phyloP scores from a whole-genome alignment of 2,888 invertebrate species.

The Pharmacophagus antenor region DNA sequence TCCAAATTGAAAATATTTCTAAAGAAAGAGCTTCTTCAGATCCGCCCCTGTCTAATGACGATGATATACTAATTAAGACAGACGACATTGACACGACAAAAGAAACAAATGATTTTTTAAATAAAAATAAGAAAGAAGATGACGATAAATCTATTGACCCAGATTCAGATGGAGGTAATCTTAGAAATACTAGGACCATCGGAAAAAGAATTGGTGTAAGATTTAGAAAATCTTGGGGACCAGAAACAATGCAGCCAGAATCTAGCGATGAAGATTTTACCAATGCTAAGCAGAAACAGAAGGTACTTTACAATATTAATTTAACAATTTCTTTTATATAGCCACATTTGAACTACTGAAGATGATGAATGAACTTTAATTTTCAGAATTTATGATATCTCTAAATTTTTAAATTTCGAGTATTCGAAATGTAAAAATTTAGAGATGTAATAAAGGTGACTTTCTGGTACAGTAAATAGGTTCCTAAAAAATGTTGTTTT shows the following conservation, averaged over 20 bases:
- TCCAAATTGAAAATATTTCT: conserved; percentile 37
- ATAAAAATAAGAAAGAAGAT: conserved; percentile 62
- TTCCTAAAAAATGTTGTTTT: no score
- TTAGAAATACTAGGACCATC: conserved; percentile 55
- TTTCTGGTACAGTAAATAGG: no score
- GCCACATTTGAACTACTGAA: neutral
- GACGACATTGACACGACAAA: conserved; percentile 33
- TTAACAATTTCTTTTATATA: neutral
- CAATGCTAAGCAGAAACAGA: conserved; percentile 56
- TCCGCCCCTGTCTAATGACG: conserved; percentile 22
- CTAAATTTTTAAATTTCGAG: no score
- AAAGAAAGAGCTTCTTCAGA: conserved; percentile 36
- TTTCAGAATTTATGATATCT: no score
- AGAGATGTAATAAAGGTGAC: no score
- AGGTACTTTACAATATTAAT: conserved; percentile 48
- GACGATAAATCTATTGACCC: conserved; percentile 64
- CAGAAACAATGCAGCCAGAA: conserved; percentile 52
- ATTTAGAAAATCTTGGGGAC: conserved; percentile 66
- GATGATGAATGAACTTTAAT: no score
- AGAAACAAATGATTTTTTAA: conserved; percentile 22
- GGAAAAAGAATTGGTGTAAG: conserved; percentile 64
- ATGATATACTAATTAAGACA: conserved; percentile 35
- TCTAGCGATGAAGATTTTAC: conserved; percentile 66
- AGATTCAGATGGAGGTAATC: conserved; percentile 61
- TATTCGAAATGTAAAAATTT: no score